Evolutionary conservation across 2,113 vertebrate genomes (phyloP), one percentile per base, ranked within the genome.

Genomic region (Malaclemys terrapin): DNA sequence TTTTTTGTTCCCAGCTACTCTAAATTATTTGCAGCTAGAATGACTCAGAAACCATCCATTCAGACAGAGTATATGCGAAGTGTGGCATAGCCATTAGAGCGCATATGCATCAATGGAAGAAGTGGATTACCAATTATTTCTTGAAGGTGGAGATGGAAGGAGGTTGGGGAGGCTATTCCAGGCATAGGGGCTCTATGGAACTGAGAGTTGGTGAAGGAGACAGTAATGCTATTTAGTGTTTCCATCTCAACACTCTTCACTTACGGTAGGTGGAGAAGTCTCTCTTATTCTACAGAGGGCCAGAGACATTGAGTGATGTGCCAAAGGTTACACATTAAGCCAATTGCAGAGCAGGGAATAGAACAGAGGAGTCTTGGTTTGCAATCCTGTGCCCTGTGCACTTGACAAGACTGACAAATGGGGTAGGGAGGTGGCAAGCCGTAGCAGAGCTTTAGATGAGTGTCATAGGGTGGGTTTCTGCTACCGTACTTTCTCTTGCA

Each of bases 261-360:
- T 80, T 56, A 22, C 3, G 49, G 3, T 42, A 54, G 8, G 9
- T 56, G 1, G 9, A 80, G 14, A 8, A 0, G 8, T 25, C 35
- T 80, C 3, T 65, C 6, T 0, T 72, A 62, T 90, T 53, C 75
- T 19, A 52, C 9, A 20, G 13, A 1, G 11, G 56, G 38, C 3
- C 3, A 31, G 5, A 35, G 62, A 65, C 6, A 6, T 35, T 65
- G 31, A 35, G 31, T 65, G 29, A 17, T 31, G 11, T 62, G 62
- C 62, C 31, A 29, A 29, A 31, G 57, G 12, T 62, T 62, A 29
- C 29, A 17, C 31, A 65, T 8, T 65, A 35, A 17, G 31, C 29
- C 62, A 35, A 13, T 65, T 29, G 62, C 62, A 65, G 31, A 65
- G 62, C 29, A 35, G 62, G 62, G 62, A 35, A 65, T 65, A 35